Evolutionary conservation across 2,888 invertebrate species (phyloP).

Genomic region (Baccha elongata): DNA sequence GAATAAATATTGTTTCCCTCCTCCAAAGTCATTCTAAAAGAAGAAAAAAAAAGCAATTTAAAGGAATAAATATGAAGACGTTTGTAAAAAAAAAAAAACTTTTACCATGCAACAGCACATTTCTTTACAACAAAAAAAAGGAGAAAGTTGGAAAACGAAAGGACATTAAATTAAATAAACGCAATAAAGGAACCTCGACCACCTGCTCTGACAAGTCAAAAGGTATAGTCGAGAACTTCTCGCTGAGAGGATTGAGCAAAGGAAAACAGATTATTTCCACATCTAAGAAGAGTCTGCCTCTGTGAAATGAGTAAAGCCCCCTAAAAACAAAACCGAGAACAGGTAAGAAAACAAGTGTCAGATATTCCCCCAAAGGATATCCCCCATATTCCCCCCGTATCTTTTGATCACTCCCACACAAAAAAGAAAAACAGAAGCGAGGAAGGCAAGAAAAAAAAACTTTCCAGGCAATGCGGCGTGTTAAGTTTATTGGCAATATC

Average conservation of each 20-base stretch:
- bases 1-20: constrained; percentile 62
- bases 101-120: constrained; percentile 53
- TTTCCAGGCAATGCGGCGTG: constrained; percentile 62
- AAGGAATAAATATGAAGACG: constrained; percentile 69
- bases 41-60: constrained; percentile 60
- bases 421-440: not conserved
- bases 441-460: constrained; percentile 28
- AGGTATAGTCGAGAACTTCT: constrained; percentile 39
- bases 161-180: constrained; percentile 73
- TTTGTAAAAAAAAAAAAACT: constrained; percentile 52
- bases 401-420: not conserved
- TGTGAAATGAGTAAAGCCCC: constrained; percentile 64
- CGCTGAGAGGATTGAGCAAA: constrained; percentile 16
- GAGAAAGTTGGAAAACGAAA: constrained; percentile 62
- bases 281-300: constrained; percentile 39
- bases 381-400: constrained; percentile 1
- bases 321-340: constrained; percentile 67
- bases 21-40: constrained; percentile 49
- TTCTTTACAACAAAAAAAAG: constrained; percentile 23
- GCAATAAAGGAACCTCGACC: constrained; percentile 67
- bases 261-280: constrained; percentile 23
- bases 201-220: constrained; percentile 57
- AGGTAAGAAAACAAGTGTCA: constrained; percentile 71
- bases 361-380: constrained; percentile 69
- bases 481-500: constrained; percentile 70